Evolutionary conservation across 1,140 invertebrate species (phyloP), one percentile per base, ranked within the genome.

Genomic region (Plutomurus gul): DNA sequence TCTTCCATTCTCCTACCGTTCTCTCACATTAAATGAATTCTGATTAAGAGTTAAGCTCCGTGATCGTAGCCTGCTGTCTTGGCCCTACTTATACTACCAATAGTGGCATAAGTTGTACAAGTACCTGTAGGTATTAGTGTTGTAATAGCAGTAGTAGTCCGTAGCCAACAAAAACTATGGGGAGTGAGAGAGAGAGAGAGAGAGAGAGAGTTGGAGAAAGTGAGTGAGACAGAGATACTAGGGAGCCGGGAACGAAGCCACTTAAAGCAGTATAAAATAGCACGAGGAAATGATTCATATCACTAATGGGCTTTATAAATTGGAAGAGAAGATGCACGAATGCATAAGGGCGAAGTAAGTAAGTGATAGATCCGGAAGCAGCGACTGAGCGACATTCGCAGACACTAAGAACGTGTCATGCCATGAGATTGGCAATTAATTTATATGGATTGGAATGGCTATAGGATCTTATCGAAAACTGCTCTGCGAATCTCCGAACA

Each of bases 271-370:
- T n/a, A n/a, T 13, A n/a, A 43, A 43, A 43, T 43, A 43, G 7
- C 39, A 43, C 11, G 27, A 65, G 56, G 18, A 33, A 65, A 30
- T 27, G 56, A 65, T 33, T 65, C 56, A 65, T 65, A 36, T 65
- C 30, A 30, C 56, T 65, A 65, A 65, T 65, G 30, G 30, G 27
- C 56, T 65, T 65, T 65, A 65, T 65, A 60, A 76, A 76, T 76
- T 37, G 75, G 20, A 5, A 43, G n/a, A 16, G 49, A 36, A 47
- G 75, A 65, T 33, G 56, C 56, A 65, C 18, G 56, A 65, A 65
- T 33, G 56, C 56, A 65, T 65, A 65, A 25, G 13, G 7, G n/a
- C 56, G n/a, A n/a, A n/a, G n/a, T 65, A 36, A 36, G 47, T 65
- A 65, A 65, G 56, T 33, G 27, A 65, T 65, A 36, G 56, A 65